These are phyloP conservation scores for Automeris io DNA, from an alignment of 2,888 invertebrate genomes.

Conservation along the genomic window DNA sequence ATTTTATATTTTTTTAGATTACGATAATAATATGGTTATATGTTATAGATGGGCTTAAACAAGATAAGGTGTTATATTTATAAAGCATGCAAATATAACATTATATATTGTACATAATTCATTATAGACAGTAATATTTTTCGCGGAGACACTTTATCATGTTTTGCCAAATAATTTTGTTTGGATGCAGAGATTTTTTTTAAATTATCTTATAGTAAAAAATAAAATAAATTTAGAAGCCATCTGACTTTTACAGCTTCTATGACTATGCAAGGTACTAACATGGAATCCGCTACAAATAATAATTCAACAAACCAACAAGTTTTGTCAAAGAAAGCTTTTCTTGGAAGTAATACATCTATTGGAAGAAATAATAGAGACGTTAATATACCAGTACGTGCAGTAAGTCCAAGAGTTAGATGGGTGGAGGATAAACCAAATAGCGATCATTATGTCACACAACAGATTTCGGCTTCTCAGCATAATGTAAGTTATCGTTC, in stretches of 20 bases:
- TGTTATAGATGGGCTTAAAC: conserved; percentile 38
- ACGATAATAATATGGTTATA: conserved; percentile 18
- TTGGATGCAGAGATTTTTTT: neutral
- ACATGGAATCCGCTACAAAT: conserved; percentile 72
- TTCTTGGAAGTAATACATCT: conserved; percentile 70
- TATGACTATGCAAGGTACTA: conserved; percentile 81
- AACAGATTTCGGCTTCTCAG: conserved; percentile 60
- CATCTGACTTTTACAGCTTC: conserved; percentile 76
- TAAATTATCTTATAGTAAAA: neutral
- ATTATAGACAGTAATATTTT: conserved; percentile 36
- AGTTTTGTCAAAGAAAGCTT: conserved; percentile 68
- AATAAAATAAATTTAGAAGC: neutral
- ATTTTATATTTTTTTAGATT: conserved; percentile 31
- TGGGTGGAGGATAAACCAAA: conserved; percentile 67
- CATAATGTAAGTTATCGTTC: conserved; percentile 58
- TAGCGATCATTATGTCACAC: conserved; percentile 56
- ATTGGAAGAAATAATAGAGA: conserved; percentile 66
- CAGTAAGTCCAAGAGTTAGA: conserved; percentile 70
- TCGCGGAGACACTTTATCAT: conserved; percentile 52
- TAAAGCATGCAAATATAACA: conserved; percentile 51
- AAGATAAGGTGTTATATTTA: conserved; percentile 59
- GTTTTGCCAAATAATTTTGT: conserved; percentile 25
- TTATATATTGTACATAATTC: conserved; percentile 37
- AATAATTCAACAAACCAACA: conserved; percentile 61
- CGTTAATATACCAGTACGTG: conserved; percentile 68